Evolutionary conservation across 2,797 vertebrate species (phyloP).

Genomic region (Lutjanus campechanus): DNA sequence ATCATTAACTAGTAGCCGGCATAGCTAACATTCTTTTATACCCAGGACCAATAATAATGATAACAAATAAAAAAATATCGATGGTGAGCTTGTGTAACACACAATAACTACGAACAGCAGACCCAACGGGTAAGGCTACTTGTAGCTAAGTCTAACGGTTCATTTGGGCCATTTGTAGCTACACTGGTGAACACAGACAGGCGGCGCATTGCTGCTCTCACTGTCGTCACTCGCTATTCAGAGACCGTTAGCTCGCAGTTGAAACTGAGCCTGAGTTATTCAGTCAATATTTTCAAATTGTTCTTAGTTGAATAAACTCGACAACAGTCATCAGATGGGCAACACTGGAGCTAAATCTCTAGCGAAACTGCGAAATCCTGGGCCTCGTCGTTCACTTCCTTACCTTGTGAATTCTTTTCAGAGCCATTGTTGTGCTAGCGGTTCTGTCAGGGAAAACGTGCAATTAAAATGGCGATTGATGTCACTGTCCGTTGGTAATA

Average conservation of each 20-base stretch:
- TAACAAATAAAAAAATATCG: neutral
- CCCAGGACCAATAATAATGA: rapidly evolving
- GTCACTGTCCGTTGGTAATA: constrained; percentile 72
- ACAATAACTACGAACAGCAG: neutral
- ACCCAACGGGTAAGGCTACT: neutral
- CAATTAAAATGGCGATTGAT: constrained; percentile 87
- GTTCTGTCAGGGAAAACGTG: constrained; percentile 89
- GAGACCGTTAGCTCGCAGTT: constrained; percentile 55
- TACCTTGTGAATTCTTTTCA: constrained; percentile 98
- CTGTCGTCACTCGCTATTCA: constrained; percentile 59
- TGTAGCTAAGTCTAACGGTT: constrained; percentile 8
- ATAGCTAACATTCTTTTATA: neutral
- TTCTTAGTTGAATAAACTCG: neutral
- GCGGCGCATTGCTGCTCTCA: constrained; percentile 74
- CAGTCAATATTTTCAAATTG: too few relatives aligned
- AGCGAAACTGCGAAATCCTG: constrained; percentile 66
- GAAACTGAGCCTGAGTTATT: constrained; percentile 1
- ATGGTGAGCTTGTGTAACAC: neutral
- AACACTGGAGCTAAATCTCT: constrained; percentile 1
- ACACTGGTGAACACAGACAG: constrained; percentile 40
- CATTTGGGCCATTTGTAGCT: constrained; percentile 54
- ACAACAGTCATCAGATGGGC: neutral
- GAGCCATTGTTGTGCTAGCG: constrained; percentile 94
- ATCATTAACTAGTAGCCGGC: neutral
- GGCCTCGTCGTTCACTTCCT: constrained; percentile 84